A percentile compares a stretch with the other conserved stretches of the same genome.
Evolutionary conservation across 1,140 invertebrate species (phyloP).

Genomic region (Dendrolimus kikuchii): DNA sequence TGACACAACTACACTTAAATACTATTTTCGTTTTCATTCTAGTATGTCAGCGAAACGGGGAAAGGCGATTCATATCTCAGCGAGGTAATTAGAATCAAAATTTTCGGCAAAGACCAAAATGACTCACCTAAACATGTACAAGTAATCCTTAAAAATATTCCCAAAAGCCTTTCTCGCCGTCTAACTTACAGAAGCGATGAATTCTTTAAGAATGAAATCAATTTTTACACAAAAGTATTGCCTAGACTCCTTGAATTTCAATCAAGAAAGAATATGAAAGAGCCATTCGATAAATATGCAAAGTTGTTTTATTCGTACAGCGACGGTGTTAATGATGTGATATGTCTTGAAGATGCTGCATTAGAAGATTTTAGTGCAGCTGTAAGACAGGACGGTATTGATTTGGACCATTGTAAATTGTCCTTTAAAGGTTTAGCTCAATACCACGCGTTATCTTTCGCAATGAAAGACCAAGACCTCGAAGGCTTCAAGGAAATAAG

Average conservation of each 20-base stretch:
- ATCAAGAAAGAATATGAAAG: slow-evolving; percentile 44
- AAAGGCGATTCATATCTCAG: slow-evolving; percentile 81
- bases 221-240: slow-evolving; percentile 76
- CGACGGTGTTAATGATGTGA: slow-evolving; percentile 78
- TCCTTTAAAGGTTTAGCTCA: slow-evolving; percentile 76
- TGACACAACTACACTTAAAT: background rate
- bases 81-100: slow-evolving; percentile 72
- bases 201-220: slow-evolving; percentile 80
- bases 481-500: slow-evolving; percentile 71
- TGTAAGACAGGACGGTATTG: slow-evolving; percentile 69
- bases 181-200: slow-evolving; percentile 77
- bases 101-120: slow-evolving; percentile 60
- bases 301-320: slow-evolving; percentile 69
- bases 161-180: slow-evolving; percentile 74
- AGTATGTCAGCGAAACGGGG: slow-evolving; percentile 54
- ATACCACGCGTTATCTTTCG: slow-evolving; percentile 80
- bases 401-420: slow-evolving; percentile 64
- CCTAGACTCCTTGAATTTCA: slow-evolving; percentile 72
- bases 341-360: slow-evolving; percentile 77
- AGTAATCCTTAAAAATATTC: slow-evolving; percentile 77
- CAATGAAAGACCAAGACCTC: slow-evolving; percentile 76
- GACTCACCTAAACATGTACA: slow-evolving; percentile 47
- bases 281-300: slow-evolving; percentile 71
- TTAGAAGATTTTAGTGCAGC: slow-evolving; percentile 68
- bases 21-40: slow-evolving; percentile 18